These are phyloP conservation scores for Benthosema pterotum DNA, from an alignment of 2,797 vertebrate species.

Conservation along the genomic window DNA sequence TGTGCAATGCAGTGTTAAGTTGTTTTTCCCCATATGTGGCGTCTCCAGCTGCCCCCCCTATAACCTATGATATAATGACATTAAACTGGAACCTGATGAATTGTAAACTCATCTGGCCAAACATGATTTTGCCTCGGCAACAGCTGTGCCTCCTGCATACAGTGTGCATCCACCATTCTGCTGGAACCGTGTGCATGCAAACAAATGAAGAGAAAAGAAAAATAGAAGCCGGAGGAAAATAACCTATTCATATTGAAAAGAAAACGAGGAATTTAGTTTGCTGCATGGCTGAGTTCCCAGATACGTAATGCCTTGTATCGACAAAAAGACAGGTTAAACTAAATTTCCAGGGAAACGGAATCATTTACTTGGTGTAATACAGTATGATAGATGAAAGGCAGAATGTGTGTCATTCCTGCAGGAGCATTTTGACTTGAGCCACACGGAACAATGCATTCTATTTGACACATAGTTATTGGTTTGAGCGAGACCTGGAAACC, in stretches of 20 bases:
- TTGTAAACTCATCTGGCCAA: conserved; percentile 51
- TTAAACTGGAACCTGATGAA: conserved; percentile 54
- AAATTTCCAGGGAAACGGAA: conserved; percentile 35
- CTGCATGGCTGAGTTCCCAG: no score
- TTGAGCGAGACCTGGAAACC: no score
- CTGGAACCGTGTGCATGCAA: conserved; percentile 9
- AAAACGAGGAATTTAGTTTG: no score
- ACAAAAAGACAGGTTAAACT: conserved; percentile 18
- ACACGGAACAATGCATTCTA: conserved; percentile 5
- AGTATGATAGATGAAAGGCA: conserved; percentile 24
- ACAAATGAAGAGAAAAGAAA: background rate
- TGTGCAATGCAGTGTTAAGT: conserved; percentile 18
- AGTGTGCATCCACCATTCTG: conserved; percentile 10
- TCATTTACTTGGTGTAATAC: conserved; percentile 27
- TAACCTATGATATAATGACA: conserved; percentile 59
- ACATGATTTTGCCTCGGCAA: conserved; percentile 45
- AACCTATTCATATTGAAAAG: no score
- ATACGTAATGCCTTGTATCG: no score
- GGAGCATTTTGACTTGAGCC: conserved; percentile 26
- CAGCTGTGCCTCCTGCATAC: conserved; percentile 47
- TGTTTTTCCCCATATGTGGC: conserved; percentile 26
- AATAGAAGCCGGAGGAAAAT: no score
- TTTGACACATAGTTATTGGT: background rate
- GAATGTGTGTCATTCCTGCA: conserved; percentile 17
- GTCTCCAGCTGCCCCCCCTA: conserved; percentile 62